phyloP scores from a whole-genome alignment of 2,888 invertebrate genomes.

The Cataglyphis altisquamis region DNA sequence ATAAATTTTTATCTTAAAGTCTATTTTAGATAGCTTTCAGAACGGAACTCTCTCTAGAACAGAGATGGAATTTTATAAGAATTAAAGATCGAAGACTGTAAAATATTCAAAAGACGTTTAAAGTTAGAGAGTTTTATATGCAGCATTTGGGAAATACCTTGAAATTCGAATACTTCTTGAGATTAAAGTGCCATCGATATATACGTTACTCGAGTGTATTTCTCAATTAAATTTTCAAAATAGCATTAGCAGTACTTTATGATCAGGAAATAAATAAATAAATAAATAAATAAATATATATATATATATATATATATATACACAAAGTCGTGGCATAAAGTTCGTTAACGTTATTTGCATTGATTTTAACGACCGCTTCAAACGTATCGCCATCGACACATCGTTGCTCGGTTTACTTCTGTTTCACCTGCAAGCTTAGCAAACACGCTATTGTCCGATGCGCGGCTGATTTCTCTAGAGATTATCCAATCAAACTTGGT shows the following conservation, averaged over 20 bases:
- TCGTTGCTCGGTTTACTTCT: constrained; percentile 46
- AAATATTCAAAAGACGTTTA: constrained; percentile 33
- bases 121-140: constrained; percentile 14
- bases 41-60: not conserved
- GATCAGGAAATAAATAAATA: not conserved
- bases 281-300: too few species aligned
- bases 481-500: constrained; percentile 78
- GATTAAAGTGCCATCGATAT: not conserved
- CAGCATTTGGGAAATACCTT: not conserved
- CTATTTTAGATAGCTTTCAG: constrained; percentile 19
- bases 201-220: not conserved
- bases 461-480: constrained; percentile 63
- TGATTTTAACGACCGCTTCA: constrained; percentile 59
- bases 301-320: too few species aligned
- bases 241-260: not conserved
- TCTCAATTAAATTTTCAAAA: not conserved
- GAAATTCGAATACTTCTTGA: not conserved
- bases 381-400: constrained; percentile 7
- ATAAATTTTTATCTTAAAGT: constrained; percentile 47
- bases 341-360: constrained; percentile 67
- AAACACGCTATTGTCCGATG: constrained; percentile 39
- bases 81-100: constrained; percentile 24
- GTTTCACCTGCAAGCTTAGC: constrained; percentile 52
- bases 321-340: constrained; percentile 27
- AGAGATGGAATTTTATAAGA: constrained; percentile 29